Evolutionary conservation across 30 jellyfish, hydroid and myxozoan genomes (phyloP), one percentile per base, ranked within the genome.

Genomic region (Morbakka virulenta): DNA sequence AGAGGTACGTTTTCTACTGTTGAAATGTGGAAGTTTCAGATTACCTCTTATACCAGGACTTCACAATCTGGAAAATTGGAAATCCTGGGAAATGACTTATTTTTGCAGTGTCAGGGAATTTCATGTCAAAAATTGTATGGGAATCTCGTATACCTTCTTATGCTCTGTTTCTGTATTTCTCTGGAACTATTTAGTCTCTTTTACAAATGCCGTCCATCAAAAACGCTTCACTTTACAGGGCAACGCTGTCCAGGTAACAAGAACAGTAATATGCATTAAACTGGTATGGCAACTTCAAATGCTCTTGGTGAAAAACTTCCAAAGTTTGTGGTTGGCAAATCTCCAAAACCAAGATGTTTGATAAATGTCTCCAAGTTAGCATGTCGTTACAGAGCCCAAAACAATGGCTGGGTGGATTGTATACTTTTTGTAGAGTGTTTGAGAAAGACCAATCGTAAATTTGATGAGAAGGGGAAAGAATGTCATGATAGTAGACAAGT

Each of bases 291-390:
- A 51, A 81, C 74, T 2, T 74, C 81, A 9, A 74, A 74, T 34
- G 86, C 81, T 74, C n/a, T 74, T 23, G 86, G 81, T 74, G 86
- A 74, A 74, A 74, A 74, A 0, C 24, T 74, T 0, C 84, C 86
- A 4, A 74, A 14, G 80, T 74, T 74, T 74, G 1, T 0, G 4
- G 61, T 74, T 74, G 84, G 81, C 22, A 74, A 74, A 50, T 74
- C 84, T 50, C 65, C 86, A 14, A 74, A 74, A 29, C 85, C 84
- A 29, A 74, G 86, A 52, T 52, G 86, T 9, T 74, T 0, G 64
- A 74, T 51, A 30, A 25, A 50, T 64, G 84, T 74, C n/a, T 81
- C 81, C 25, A 74, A 74, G 53, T 81, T 74, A n/a, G 65, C 86
- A 22, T 50, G 86, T 74, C 68, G 86, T 22, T 1, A 52, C 61